Evolutionary conservation across 2,797 vertebrate species (phyloP).

Genomic region (Podargus strigoides): DNA sequence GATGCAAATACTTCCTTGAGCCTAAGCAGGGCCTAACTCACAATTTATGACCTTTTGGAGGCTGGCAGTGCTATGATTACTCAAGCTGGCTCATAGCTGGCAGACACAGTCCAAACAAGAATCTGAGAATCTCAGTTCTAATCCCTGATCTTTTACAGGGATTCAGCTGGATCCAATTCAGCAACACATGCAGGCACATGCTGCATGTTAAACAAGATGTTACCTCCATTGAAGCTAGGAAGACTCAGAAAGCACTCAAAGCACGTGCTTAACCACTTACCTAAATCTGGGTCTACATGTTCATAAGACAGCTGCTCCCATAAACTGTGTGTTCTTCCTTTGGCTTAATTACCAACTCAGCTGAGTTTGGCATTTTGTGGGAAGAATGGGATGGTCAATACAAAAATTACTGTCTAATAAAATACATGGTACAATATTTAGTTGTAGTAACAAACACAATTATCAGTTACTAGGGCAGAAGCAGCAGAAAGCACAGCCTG

Average conservation of each 20-base stretch:
- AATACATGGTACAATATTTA: neutral
- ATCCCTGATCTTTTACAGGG: slow-evolving; percentile 47
- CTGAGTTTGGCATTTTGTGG: neutral
- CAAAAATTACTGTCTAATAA: neutral
- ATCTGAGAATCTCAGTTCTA: slow-evolving; percentile 27
- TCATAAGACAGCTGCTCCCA: neutral
- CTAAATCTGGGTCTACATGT: neutral
- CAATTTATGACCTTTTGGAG: neutral
- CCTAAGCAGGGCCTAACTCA: neutral
- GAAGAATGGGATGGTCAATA: neutral
- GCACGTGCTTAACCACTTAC: neutral
- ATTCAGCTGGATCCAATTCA: slow-evolving; percentile 46
- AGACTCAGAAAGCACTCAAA: neutral
- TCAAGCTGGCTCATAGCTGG: slow-evolving; percentile 39
- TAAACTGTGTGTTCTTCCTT: neutral
- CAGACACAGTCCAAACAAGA: slow-evolving; percentile 47
- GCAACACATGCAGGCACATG: slow-evolving; percentile 42
- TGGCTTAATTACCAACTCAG: neutral
- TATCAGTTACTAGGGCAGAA: neutral
- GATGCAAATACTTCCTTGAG: neutral
- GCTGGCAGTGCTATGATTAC: slow-evolving; percentile 32
- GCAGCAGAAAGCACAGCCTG: neutral
- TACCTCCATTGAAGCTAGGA: slow-evolving; percentile 35
- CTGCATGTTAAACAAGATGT: slow-evolving; percentile 5
- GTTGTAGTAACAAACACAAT: neutral